Conservation (phyloP, 2,113 vertebrate genomes). For the Chitala chitala region DNA sequence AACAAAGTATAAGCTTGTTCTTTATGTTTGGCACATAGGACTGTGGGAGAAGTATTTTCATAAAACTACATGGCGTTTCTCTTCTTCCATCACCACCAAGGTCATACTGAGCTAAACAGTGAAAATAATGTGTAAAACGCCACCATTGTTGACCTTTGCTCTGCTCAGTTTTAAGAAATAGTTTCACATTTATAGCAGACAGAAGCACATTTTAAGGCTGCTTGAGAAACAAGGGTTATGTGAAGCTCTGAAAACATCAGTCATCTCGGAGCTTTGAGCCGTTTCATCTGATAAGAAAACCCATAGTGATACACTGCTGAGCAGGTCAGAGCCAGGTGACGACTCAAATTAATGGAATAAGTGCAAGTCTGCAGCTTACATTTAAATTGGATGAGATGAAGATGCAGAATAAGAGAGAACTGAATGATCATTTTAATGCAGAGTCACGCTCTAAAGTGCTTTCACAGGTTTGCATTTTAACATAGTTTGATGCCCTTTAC, state of each 20-base stretch:
- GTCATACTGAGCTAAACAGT: slow-evolving; percentile 7
- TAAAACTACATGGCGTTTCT: slow-evolving; percentile 1
- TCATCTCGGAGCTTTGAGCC: neutral
- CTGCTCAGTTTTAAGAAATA: too few relatives aligned
- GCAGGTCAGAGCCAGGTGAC: too few relatives aligned
- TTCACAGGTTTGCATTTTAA: too few relatives aligned
- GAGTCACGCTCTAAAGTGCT: too few relatives aligned
- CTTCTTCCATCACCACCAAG: slow-evolving; percentile 1
- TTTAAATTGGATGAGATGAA: too few relatives aligned
- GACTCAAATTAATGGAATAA: too few relatives aligned
- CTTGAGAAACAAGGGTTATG: neutral
- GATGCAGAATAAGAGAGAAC: too few relatives aligned
- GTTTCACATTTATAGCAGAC: neutral
- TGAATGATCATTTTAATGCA: too few relatives aligned
- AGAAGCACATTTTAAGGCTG: neutral
- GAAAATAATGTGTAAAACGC: neutral
- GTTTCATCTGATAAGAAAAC: neutral
- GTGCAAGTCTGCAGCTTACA: too few relatives aligned
- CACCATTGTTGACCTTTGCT: neutral
- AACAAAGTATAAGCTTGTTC: neutral
- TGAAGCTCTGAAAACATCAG: neutral
- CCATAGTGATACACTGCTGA: too few relatives aligned
- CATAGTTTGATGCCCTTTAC: too few relatives aligned
- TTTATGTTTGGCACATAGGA: neutral
- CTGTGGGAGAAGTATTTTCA: neutral